Base-by-base conservation (phyloP, 2,113 vertebrate species). In the Climacteris rufus region DNA sequence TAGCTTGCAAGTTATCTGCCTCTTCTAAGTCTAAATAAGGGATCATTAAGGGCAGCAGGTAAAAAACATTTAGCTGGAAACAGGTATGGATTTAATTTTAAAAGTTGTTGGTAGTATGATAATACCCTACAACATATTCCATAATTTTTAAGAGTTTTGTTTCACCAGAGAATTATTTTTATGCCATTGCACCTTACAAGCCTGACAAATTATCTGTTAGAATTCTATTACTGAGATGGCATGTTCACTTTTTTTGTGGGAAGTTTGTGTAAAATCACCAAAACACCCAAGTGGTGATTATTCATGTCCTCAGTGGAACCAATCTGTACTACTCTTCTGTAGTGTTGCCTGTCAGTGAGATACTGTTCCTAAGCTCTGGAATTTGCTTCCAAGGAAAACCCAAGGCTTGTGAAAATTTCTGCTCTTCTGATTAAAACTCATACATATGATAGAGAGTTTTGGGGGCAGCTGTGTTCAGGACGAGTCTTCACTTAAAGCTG, bases 371-470 rank as follows among this genome's bases (percentile, higher is more conserved):
- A 47, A 75, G 20, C n/a, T 63, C 70, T 63, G 56, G 39, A 88
- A 92, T 33, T 17, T 2, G 0, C 42, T 66, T 75, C 31, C 57
- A 60, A 4, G 21, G 59, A 68, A 44, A 72, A 45, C 7, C 7
- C 23, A 33, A 33, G 23, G 6, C 10, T 35, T 45, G 28, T 17
- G 24, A 69, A 87, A 78, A 14, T 59, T 61, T 3, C 49, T 91
- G 25, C 0, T 0, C 33, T 87, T 78, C 54, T 5, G 4, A 35
- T 14, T 42, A 87, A 85, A 33, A 7, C 21, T 45, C 11, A 23
- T 5, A 45, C 1, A 25, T 7, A 6, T 0, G 0, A 47, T 0
- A 65, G 20, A 64, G 40, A 63, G 21, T 35, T 21, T 2, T n/a
- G 40, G 16, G 16, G 37, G 40, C 4, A 69, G 30, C 7, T 37